These are phyloP conservation scores for Escarpia spicata DNA, from an alignment of 2,888 invertebrate species.

Conservation along the genomic window DNA sequence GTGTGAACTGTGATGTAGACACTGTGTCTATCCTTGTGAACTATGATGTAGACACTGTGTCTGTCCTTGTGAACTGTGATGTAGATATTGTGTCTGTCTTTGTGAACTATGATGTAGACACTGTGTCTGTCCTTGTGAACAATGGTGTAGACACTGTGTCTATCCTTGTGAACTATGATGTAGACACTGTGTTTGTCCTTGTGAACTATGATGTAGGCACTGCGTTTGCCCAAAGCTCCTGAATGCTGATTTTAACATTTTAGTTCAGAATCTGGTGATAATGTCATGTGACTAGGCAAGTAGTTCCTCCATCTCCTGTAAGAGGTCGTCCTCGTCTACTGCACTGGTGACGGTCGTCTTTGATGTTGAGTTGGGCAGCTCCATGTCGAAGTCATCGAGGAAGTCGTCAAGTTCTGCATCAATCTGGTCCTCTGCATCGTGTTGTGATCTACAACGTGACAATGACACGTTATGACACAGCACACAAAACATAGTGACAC, in stretches of 20 bases:
- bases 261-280: no score
- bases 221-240: no score
- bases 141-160: no score
- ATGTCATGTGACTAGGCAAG: neutral
- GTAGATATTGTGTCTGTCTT: no score
- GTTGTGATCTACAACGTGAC: neutral
- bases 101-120: no score
- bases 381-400: slow-evolving; percentile 16
- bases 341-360: neutral
- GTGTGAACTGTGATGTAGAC: neutral
- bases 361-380: neutral
- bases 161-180: no score
- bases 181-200: no score
- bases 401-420: slow-evolving; percentile 10
- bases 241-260: no score
- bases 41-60: no score
- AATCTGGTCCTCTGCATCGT: neutral
- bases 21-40: neutral
- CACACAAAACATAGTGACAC: neutral
- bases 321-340: neutral
- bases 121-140: no score
- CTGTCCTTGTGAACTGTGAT: no score
- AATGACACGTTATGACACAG: neutral
- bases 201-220: no score
- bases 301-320: neutral